Percentiles rank a stretch among this genome's conserved stretches.
Conservation (phyloP, 2,797 vertebrate species). For the Allobates femoralis region DNA sequence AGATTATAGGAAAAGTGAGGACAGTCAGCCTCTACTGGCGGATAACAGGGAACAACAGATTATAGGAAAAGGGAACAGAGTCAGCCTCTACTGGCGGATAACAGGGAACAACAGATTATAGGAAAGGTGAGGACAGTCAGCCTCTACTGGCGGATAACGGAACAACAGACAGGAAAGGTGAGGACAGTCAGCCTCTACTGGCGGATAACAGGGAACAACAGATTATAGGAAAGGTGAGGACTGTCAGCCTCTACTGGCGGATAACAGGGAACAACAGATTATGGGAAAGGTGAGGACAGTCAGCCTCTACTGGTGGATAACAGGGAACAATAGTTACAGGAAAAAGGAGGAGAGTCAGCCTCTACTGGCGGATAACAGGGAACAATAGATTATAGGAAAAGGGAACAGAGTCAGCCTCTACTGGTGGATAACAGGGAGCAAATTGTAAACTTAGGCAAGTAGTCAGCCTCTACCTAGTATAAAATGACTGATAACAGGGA, state of each 20-base stretch:
- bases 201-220: slow-evolving; percentile 2
- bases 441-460: too few species aligned
- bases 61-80: too few species aligned
- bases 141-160: background rate
- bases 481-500: too few species aligned
- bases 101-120: background rate
- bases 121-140: background rate
- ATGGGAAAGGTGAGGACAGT: background rate
- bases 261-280: background rate
- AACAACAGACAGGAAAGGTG: background rate
- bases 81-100: background rate
- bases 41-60: background rate
- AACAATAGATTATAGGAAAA: too few species aligned
- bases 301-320: background rate
- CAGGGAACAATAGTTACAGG: background rate
- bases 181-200: background rate
- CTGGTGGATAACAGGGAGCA: slow-evolving; percentile 1
- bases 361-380: background rate
- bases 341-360: background rate
- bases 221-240: too few species aligned
- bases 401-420: background rate
- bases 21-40: background rate
- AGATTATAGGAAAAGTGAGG: too few species aligned
- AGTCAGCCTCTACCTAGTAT: too few species aligned
- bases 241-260: background rate